Base-by-base conservation (phyloP, 2,113 vertebrate genomes). In the Himantopus leucocephalus region DNA sequence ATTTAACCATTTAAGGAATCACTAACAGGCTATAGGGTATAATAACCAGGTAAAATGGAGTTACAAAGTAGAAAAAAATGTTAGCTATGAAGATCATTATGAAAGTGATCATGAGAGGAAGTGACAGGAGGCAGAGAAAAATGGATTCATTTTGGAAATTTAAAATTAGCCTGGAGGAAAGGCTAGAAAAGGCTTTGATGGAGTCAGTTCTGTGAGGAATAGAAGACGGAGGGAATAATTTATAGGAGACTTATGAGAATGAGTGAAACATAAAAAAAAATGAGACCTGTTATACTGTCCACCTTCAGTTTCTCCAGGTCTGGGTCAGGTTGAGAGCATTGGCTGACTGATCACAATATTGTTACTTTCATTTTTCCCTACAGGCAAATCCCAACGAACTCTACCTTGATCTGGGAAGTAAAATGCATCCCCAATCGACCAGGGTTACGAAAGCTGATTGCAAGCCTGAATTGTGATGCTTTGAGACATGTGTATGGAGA, bases 401-500 rank as follows among this genome's bases (percentile, higher is more conserved):
- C 98, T 59, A 98, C 98, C 9, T 96, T 99, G 95, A 98, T 58
- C 41, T 99, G 99, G 99, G 98, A 98, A 21, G 98, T 99, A 96
- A 90, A 78, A 26, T 98, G 98, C 79, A 94, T 43, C 53, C 99
- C 98, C 5, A 97, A 95, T 71, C 96, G 97, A 48, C 52, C 97
- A 2, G 99, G 99, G 4, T 84, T 37, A 34, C 98, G 98, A 91
- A 98, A 98, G 95, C 66, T 99, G 97, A 98, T 99, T 39, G 99
- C 98, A 89, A 99, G 98, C 67, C 97, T 99, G 96, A 99, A 98
- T 96, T 99, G 98, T 75, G 87, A 99, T 43, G 96, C 98, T 82
- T 97, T 99, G 96, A 98, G 99, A 86, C 99, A 99, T 52, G 99
- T 99, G 67, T 97, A 98, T 4, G 99, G 99, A 18, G 98, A 99